These are phyloP conservation scores for Macquaria australasica DNA, from an alignment of 2,113 vertebrate species.

Conservation along the genomic window DNA sequence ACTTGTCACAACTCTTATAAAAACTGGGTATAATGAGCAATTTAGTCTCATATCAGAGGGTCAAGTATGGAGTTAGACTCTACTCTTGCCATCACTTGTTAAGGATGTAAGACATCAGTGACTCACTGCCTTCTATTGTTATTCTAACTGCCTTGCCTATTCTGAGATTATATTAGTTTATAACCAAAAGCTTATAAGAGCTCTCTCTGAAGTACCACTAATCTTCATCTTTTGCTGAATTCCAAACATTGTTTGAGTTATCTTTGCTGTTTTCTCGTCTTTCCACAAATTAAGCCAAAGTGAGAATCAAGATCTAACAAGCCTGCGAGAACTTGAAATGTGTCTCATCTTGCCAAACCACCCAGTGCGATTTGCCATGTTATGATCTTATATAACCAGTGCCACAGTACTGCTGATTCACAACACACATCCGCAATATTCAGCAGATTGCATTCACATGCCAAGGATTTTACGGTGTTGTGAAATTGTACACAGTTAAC, in stretches of 20 bases:
- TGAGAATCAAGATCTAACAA: neutral
- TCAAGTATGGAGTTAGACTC: neutral
- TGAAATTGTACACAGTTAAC: neutral
- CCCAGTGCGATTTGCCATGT: neutral
- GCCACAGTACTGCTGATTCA: neutral
- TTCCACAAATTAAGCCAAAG: neutral
- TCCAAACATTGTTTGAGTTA: slow-evolving; percentile 1
- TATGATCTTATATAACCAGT: neutral
- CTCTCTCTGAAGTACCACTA: neutral
- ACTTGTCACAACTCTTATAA: neutral
- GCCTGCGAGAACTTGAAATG: neutral
- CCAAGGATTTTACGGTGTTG: neutral
- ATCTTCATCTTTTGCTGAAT: neutral
- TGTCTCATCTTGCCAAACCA: neutral
- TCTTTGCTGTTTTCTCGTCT: neutral
- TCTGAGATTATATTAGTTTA: slow-evolving; percentile 1
- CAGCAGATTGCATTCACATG: neutral
- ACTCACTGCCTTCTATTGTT: neutral
- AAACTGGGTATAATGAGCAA: neutral
- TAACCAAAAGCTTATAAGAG: neutral
- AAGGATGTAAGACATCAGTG: neutral
- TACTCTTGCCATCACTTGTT: neutral
- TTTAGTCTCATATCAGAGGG: neutral
- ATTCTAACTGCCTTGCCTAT: neutral
- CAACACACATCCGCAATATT: neutral